Evolutionary conservation across 1,140 invertebrate species (phyloP).

Genomic region (Drosophila kepulauana): DNA sequence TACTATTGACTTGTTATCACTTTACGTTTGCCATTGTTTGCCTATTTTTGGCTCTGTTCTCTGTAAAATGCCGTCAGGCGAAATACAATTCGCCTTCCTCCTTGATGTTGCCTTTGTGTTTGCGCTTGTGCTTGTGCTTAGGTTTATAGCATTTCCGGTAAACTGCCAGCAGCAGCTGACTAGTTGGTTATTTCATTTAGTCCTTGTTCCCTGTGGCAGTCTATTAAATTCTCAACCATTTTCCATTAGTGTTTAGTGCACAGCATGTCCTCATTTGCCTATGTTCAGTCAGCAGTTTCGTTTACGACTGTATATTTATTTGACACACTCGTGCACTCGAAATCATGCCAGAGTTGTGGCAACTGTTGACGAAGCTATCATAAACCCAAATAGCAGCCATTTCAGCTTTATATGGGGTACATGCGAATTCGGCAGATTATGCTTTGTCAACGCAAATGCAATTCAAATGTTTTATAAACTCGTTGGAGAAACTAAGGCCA

Average conservation of each 20-base stretch:
- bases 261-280: slow-evolving; percentile 45
- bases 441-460: neutral
- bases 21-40: neutral
- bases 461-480: neutral
- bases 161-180: neutral
- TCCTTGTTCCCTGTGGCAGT: neutral
- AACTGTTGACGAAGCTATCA: slow-evolving; percentile 12
- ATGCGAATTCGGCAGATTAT: slow-evolving; percentile 10
- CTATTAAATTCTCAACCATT: slow-evolving; percentile 27
- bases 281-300: slow-evolving; percentile 29
- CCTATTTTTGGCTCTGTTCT: slow-evolving; percentile 13
- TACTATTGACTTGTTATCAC: slow-evolving; percentile 18
- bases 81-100: neutral
- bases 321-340: slow-evolving; percentile 23
- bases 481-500: neutral
- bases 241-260: slow-evolving; percentile 35
- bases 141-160: slow-evolving; percentile 29
- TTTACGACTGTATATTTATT: slow-evolving; percentile 28
- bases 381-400: slow-evolving; percentile 28
- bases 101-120: neutral
- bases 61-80: slow-evolving; percentile 2
- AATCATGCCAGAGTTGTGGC: neutral
- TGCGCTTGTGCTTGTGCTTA: neutral
- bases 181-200: neutral
- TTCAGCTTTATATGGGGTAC: slow-evolving; percentile 1